These are phyloP conservation scores for Sisor rabdophorus DNA, from an alignment of 2,113 vertebrate genomes.

Conservation along the genomic window DNA sequence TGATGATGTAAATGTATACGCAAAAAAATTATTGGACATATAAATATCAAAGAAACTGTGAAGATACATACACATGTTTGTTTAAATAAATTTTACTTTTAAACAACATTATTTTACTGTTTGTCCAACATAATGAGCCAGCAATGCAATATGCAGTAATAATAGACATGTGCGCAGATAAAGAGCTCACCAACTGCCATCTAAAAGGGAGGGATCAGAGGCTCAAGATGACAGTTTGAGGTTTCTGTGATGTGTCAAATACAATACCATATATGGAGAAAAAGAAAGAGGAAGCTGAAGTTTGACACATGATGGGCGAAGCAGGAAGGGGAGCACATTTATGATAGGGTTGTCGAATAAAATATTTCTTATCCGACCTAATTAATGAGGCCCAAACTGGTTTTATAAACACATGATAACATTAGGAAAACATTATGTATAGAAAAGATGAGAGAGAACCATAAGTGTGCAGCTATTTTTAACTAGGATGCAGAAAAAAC, in stretches of 20 bases:
- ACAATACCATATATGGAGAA: conserved; percentile 43
- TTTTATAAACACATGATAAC: too few species aligned
- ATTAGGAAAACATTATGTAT: too few species aligned
- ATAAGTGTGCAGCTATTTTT: too few species aligned
- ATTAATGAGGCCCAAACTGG: too few species aligned
- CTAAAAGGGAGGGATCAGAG: background rate
- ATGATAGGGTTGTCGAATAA: background rate
- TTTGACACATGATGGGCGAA: background rate
- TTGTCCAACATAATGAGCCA: background rate
- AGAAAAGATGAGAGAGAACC: too few species aligned
- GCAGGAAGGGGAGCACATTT: background rate
- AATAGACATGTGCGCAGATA: background rate
- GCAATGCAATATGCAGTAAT: background rate
- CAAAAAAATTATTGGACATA: background rate
- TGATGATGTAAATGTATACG: too few species aligned
- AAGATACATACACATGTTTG: background rate
- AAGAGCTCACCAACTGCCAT: background rate
- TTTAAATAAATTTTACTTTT: too few species aligned
- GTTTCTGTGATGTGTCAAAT: conserved; percentile 23
- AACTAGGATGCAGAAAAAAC: too few species aligned
- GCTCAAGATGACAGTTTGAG: conserved; percentile 4
- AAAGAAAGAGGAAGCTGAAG: conserved; percentile 42
- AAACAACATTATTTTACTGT: background rate
- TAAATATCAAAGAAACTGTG: background rate
- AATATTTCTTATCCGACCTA: background rate